Base-by-base conservation (phyloP, 2,888 invertebrate species). In the Sicus ferrugineus region DNA sequence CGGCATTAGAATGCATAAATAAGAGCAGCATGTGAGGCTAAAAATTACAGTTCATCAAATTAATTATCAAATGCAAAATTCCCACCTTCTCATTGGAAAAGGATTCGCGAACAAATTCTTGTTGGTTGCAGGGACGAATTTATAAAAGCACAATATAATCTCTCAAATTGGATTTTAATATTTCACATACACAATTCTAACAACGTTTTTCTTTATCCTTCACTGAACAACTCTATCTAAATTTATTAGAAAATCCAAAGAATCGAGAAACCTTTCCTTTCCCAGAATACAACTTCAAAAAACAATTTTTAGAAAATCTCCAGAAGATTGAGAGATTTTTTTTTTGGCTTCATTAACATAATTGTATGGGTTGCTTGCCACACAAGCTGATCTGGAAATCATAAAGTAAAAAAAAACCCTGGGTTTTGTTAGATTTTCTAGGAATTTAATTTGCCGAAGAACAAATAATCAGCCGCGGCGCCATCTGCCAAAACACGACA, bases 21-120 rank as follows among this genome's bases (percentile, higher is more conserved):
- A 9, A 34, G 34, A n/a, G 34, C 34, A 2, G 34, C 1, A n/a
- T n/a, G n/a, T n/a, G n/a, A 14, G 42, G 16, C 11, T 42, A 42
- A 42, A 50, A 21, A 46, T n/a, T 50, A n/a, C 23, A 23, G 11
- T 50, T 50, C 50, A 50, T 50, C 50, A 50, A 50, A 50, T 21
- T 50, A 50, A 11, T 50, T 50, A 19, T 4, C 16, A 42, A 42
- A 42, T n/a, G n/a, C 16, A 42, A 42, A 14, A 9, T 42, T 42
- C 16, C n/a, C 14, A 42, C 16, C 16, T 34, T n/a, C n/a, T n/a
- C n/a, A n/a, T n/a, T n/a, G n/a, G n/a, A n/a, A n/a, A n/a, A n/a
- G n/a, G n/a, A n/a, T n/a, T n/a, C n/a, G n/a, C n/a, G n/a, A n/a
- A n/a, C n/a, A n/a, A n/a, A n/a, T n/a, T n/a, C n/a, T n/a, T n/a